Conservation (phyloP, 2,113 vertebrate genomes). For the Etia nguti region DNA sequence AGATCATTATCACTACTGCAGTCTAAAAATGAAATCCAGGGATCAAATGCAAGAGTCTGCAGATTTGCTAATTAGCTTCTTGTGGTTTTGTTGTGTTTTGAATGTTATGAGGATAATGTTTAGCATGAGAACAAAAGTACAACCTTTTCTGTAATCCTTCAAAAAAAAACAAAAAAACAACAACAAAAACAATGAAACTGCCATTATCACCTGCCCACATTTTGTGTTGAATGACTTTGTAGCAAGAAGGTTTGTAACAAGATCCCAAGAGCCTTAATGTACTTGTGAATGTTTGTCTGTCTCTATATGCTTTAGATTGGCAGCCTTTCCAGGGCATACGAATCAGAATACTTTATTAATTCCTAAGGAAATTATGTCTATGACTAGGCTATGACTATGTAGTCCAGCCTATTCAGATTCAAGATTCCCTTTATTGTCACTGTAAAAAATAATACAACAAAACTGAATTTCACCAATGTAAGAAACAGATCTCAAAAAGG, state of each 20-base stretch:
- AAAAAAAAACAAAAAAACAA: not conserved
- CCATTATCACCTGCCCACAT: not conserved
- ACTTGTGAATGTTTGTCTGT: not conserved
- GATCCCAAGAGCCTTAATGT: not conserved
- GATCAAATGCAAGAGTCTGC: conserved; percentile 10
- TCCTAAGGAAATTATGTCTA: not conserved
- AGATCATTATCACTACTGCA: not conserved
- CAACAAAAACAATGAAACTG: not conserved
- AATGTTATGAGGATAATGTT: not conserved
- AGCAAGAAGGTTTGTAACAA: not conserved
- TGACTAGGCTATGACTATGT: not conserved
- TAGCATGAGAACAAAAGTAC: conserved; percentile 1
- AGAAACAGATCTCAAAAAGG: not conserved
- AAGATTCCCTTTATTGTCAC: not conserved
- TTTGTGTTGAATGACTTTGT: not conserved
- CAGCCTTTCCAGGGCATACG: not conserved
- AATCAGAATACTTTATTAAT: not conserved
- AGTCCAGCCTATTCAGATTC: not conserved
- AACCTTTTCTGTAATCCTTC: not conserved
- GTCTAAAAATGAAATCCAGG: conserved; percentile 5
- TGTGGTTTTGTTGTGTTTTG: conserved; percentile 7
- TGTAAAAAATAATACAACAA: not conserved
- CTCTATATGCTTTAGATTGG: not conserved
- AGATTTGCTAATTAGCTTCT: conserved; percentile 37
- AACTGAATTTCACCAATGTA: not conserved